Base-by-base conservation (phyloP, 92 coral and sea anemone genomes). In the Pocillopora meandrina region DNA sequence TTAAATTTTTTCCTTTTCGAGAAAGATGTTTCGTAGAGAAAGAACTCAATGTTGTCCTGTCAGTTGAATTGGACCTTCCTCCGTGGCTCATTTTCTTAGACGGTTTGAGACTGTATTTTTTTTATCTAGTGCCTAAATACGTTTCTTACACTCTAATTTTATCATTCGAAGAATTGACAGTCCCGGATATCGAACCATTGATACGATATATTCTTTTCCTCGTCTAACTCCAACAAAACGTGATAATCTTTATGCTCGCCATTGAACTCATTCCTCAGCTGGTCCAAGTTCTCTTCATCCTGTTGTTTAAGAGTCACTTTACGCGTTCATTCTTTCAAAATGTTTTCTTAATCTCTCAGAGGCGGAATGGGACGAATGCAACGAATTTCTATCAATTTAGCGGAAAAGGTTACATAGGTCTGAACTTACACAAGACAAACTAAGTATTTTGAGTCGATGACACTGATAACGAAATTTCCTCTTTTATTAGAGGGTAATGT, bases 121-220 rank as follows among this genome's bases (percentile, higher is more conserved):
- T n/a, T n/a, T 84, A 49, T 87, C 87, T 59, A 77, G 13, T 13
- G 83, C 83, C 19, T 87, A 84, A 14, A 87, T 75, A 36, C 82
- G 61, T 76, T 87, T 26, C 87, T 12, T 77, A 72, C 16, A 87
- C 31, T 59, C 56, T 82, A 4, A 87, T 23, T 31, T 84, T 68
- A 49, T n/a, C 91, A 87, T 65, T 87, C 91, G 18, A 26, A 66
- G 64, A 70, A 87, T 34, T 74, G 84, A 3, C 87, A 61, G n/a
- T 87, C 91, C 10, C 79, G 82, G 15, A 82, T 10, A 52, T 88
- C 88, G 52, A 88, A 88, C 84, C 78, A 84, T 66, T 60, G 61
- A 52, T 88, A 88, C 2, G 84, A 88, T 16, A 74, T 58, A 52
- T 78, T 86, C 66, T 34, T 83, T 55, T 77, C 92, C 34, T 69